These are phyloP conservation scores for Dromaius novaehollandiae DNA, from an alignment of 2,113 vertebrate genomes.

Conservation along the genomic window DNA sequence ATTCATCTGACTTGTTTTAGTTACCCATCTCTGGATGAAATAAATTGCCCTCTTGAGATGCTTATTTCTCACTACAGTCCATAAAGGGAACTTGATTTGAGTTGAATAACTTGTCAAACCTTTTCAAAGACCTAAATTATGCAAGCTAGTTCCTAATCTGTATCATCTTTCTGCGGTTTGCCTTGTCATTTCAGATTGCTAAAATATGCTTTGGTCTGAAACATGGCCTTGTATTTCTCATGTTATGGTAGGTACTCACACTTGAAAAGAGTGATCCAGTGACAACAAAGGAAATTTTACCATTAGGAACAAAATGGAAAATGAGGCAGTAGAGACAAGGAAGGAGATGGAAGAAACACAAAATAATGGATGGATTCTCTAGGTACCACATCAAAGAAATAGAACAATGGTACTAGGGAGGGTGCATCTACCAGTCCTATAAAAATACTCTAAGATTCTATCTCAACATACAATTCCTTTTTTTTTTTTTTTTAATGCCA, in stretches of 20 bases:
- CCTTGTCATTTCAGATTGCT: background rate
- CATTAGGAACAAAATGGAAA: background rate
- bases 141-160: background rate
- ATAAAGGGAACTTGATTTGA: background rate
- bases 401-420: fast-evolving
- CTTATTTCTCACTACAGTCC: background rate
- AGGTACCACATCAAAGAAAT: background rate
- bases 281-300: background rate
- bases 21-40: background rate
- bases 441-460: background rate
- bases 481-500: background rate
- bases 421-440: background rate
- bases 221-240: background rate
- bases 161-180: background rate
- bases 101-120: background rate
- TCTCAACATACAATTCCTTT: background rate
- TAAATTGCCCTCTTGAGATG: background rate
- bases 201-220: background rate
- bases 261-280: background rate
- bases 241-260: background rate
- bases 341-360: background rate
- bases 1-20: background rate
- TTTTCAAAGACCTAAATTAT: background rate
- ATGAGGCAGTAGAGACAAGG: background rate
- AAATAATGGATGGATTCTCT: background rate